Percentiles rank a stretch among this genome's conserved stretches.
phyloP scores from a whole-genome alignment of 2,113 vertebrate species.

The Himantopus leucocephalus region DNA sequence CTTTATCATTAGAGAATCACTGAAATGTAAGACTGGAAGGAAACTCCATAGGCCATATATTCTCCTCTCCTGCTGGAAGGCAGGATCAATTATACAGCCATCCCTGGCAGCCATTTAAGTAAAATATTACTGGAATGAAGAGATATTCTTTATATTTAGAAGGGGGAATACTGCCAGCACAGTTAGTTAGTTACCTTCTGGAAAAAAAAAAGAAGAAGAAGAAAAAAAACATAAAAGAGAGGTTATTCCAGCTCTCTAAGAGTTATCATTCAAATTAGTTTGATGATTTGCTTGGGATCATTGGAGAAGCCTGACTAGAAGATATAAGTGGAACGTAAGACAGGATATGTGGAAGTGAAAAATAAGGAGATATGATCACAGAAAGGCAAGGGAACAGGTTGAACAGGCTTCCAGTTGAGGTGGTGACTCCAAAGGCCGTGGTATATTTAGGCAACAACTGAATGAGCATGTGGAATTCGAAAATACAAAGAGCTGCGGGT shows the following conservation, averaged over 20 bases:
- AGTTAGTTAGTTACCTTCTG: conserved; percentile 11
- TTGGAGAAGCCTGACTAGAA: conserved; percentile 33
- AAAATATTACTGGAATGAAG: conserved; percentile 37
- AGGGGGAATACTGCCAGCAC: not conserved
- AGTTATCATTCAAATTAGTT: conserved; percentile 61
- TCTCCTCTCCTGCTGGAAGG: not conserved
- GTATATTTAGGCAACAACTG: conserved; percentile 8
- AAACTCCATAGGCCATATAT: conserved; percentile 26
- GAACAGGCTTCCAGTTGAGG: not conserved
- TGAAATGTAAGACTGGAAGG: conserved; percentile 43
- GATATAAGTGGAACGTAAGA: conserved; percentile 29
- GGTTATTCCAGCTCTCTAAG: not conserved
- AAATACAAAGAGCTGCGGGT: not conserved
- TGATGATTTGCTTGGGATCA: conserved; percentile 54
- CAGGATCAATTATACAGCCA: conserved; percentile 46
- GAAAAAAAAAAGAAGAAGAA: not conserved
- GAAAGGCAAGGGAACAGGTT: conserved; percentile 4
- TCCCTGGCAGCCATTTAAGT: conserved; percentile 15
- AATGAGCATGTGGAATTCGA: not conserved
- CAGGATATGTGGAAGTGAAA: not conserved
- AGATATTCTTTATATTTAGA: conserved; percentile 54
- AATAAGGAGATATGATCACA: not conserved
- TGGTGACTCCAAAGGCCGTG: not conserved
- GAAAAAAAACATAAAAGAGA: not conserved
- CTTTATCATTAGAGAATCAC: conserved; percentile 25